phyloP scores from a whole-genome alignment of 1,140 invertebrate species.

The Drosophila ogumai region DNA sequence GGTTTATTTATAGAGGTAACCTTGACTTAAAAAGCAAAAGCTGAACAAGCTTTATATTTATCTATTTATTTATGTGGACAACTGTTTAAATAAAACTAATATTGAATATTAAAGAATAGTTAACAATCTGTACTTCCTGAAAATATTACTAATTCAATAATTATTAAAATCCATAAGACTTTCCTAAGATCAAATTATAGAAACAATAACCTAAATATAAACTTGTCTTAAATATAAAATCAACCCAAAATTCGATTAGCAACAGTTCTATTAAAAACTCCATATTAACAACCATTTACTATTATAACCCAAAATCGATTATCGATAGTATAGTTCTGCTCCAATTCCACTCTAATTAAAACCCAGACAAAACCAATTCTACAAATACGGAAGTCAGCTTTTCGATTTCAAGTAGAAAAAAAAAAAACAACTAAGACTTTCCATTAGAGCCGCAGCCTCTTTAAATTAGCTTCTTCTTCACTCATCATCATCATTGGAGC shows the following conservation, averaged over 20 bases:
- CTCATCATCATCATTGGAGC: constrained; percentile 24
- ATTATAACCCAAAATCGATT: constrained; percentile 7
- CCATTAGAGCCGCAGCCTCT: constrained; percentile 18
- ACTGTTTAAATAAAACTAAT: too few species aligned
- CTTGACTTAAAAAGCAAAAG: too few species aligned
- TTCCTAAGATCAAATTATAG: neutral
- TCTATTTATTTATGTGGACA: too few species aligned
- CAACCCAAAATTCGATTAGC: neutral
- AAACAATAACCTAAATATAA: neutral
- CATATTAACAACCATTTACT: neutral
- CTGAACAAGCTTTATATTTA: too few species aligned
- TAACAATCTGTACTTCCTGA: neutral
- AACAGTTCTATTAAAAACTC: neutral
- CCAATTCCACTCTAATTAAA: constrained; percentile 25
- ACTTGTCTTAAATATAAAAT: constrained; percentile 1
- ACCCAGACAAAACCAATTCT: neutral
- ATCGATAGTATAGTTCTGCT: constrained; percentile 21
- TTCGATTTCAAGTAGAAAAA: neutral
- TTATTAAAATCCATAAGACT: neutral
- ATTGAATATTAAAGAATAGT: too few species aligned
- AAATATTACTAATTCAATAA: neutral
- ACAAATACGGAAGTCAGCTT: constrained; percentile 6
- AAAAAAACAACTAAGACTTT: constrained; percentile 12
- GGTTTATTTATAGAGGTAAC: too few species aligned
- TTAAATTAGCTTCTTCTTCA: constrained; percentile 22